Evolutionary conservation across 2,113 vertebrate genomes (phyloP).

Genomic region (Seriola quinqueradiata): DNA sequence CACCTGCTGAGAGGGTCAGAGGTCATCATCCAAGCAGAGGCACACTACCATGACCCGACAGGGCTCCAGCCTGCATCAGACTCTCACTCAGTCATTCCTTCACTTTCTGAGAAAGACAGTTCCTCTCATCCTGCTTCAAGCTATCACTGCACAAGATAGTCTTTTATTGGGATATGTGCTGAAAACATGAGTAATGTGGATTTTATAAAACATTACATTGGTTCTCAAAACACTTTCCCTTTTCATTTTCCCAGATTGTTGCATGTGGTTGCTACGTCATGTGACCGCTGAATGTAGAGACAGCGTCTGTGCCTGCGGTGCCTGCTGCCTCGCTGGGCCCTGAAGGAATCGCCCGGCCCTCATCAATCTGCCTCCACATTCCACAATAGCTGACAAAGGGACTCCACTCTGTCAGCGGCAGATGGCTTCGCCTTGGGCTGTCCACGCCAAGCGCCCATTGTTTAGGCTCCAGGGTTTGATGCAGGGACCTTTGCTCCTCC

Average conservation of each 20-base stretch:
- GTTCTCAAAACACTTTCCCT: conserved; percentile 23
- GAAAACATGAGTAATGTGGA: not conserved
- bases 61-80: conserved; percentile 36
- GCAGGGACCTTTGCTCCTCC: conserved; percentile 66
- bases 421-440: conserved; percentile 83
- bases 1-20: conserved; percentile 84
- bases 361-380: conserved; percentile 84
- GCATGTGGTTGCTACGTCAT: conserved; percentile 25
- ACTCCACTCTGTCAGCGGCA: conserved; percentile 78
- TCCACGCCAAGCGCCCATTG: conserved; percentile 83
- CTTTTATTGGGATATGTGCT: not conserved
- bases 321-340: conserved; percentile 63
- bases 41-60: conserved; percentile 42
- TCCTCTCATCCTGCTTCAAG: not conserved
- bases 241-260: conserved; percentile 26
- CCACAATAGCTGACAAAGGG: conserved; percentile 84
- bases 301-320: conserved; percentile 40
- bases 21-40: conserved; percentile 62
- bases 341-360: conserved; percentile 81
- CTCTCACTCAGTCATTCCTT: conserved; percentile 31
- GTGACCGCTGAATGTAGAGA: conserved; percentile 34
- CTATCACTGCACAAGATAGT: not conserved
- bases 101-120: not conserved
- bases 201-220: conserved; percentile 4
- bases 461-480: conserved; percentile 68